Percentiles rank a stretch among this genome's conserved stretches.
Evolutionary conservation across 2,113 vertebrate species (phyloP).

Genomic region (Rhinopomastus cyanomelas): DNA sequence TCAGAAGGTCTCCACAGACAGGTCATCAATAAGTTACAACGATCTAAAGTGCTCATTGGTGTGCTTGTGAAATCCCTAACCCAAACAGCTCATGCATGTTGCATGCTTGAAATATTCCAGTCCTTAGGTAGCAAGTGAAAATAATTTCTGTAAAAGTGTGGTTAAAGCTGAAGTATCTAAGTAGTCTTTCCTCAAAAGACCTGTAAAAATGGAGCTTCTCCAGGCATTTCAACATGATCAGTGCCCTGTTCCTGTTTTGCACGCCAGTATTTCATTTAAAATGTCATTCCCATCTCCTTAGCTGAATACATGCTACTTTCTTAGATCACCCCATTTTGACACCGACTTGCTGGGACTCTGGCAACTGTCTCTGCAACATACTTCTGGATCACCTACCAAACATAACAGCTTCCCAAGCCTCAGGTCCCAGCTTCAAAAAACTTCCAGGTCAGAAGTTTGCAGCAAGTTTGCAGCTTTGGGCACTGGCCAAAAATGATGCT

Average conservation of each 20-base stretch:
- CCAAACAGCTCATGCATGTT: background rate
- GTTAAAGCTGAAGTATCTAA: background rate
- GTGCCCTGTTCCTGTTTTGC: background rate
- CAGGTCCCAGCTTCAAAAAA: background rate
- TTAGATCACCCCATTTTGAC: background rate
- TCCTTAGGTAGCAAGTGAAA: background rate
- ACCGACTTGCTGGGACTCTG: background rate
- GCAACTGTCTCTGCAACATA: background rate
- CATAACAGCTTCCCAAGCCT: background rate
- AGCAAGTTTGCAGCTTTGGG: conserved; percentile 8
- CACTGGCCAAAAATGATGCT: background rate
- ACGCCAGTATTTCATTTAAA: background rate
- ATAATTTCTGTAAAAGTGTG: background rate
- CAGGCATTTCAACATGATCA: background rate
- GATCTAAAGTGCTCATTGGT: rapidly evolving
- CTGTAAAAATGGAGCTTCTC: background rate
- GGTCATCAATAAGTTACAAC: background rate
- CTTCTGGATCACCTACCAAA: background rate
- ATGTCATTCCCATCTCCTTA: background rate
- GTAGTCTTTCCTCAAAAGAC: background rate
- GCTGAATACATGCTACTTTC: background rate
- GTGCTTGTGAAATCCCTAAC: background rate
- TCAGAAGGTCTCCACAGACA: background rate
- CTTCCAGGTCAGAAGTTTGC: conserved; percentile 12
- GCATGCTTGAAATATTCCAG: background rate